A percentile compares a stretch with the other conserved stretches of the same genome.
phyloP scores from a whole-genome alignment of 2,113 vertebrate genomes.

The Colinus virginianus region DNA sequence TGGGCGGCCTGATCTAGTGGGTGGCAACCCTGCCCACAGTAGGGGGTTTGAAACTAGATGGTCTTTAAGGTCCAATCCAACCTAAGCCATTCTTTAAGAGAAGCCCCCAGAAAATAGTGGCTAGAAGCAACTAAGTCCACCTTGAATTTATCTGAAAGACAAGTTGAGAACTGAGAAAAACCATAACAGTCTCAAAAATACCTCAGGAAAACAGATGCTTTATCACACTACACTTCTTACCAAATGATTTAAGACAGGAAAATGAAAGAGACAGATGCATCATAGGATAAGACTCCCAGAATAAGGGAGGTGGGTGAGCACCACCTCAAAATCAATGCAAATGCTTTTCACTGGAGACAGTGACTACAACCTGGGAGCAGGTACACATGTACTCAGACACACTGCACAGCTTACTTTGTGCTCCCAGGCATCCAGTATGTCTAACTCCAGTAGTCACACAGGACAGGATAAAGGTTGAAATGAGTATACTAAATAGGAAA shows the following conservation, averaged over 20 bases:
- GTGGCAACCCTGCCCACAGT: neutral
- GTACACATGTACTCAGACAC: neutral
- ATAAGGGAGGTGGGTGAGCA: neutral
- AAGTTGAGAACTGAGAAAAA: neutral
- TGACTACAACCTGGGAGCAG: neutral
- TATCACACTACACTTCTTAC: neutral
- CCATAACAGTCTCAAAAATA: neutral
- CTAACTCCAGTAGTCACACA: neutral
- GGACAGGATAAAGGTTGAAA: neutral
- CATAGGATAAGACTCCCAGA: neutral
- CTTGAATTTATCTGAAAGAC: neutral
- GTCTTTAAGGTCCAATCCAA: neutral
- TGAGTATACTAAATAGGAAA: neutral
- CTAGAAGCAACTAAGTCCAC: neutral
- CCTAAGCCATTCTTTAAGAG: neutral
- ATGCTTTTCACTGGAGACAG: neutral
- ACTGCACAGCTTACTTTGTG: neutral
- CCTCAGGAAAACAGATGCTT: neutral
- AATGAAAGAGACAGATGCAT: neutral
- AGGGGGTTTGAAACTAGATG: neutral
- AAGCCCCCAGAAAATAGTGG: neutral
- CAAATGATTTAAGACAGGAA: neutral
- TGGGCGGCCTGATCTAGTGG: neutral
- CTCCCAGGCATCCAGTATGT: neutral
- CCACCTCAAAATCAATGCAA: neutral